A percentile compares a stretch with the other conserved stretches of the same genome.
phyloP scores from a whole-genome alignment of 1,140 invertebrate genomes.

The Meloidogyne floridensis region DNA sequence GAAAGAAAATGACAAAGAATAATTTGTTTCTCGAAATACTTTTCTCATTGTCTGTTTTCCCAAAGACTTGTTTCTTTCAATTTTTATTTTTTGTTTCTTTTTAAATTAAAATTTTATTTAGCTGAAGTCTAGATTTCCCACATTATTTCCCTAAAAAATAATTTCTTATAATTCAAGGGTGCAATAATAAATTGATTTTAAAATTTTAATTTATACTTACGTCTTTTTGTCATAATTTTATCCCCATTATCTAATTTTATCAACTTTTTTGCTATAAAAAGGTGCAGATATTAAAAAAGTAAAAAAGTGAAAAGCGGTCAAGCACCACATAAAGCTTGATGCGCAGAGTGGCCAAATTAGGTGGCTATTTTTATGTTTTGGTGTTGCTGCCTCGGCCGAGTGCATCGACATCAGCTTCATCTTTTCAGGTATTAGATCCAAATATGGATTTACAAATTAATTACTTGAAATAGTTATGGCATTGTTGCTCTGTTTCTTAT shows the following conservation, averaged over 20 bases:
- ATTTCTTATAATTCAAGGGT: too few relatives aligned
- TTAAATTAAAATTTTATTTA: background rate
- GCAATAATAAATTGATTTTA: too few relatives aligned
- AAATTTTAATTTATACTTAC: too few relatives aligned
- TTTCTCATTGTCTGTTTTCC: background rate
- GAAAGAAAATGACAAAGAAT: background rate
- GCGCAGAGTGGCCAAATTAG: background rate
- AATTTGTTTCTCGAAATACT: background rate
- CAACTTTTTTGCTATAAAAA: too few relatives aligned
- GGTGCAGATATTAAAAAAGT: too few relatives aligned
- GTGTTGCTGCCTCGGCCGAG: conserved; percentile 46
- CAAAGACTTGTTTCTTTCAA: background rate
- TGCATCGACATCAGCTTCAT: conserved; percentile 59
- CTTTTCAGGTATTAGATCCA: conserved; percentile 48
- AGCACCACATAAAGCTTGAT: background rate
- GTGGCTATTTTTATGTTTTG: conserved; percentile 44
- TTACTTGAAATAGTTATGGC: conserved; percentile 55
- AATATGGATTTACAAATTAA: background rate
- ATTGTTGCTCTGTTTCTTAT: conserved; percentile 60
- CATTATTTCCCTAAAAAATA: too few relatives aligned
- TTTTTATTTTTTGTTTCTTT: background rate
- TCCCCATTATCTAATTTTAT: too few relatives aligned
- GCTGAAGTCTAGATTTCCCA: background rate
- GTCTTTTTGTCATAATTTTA: too few relatives aligned
- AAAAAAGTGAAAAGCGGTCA: background rate